Base-by-base conservation (phyloP, 2,888 invertebrate species). In the Hypsopygia costalis region DNA sequence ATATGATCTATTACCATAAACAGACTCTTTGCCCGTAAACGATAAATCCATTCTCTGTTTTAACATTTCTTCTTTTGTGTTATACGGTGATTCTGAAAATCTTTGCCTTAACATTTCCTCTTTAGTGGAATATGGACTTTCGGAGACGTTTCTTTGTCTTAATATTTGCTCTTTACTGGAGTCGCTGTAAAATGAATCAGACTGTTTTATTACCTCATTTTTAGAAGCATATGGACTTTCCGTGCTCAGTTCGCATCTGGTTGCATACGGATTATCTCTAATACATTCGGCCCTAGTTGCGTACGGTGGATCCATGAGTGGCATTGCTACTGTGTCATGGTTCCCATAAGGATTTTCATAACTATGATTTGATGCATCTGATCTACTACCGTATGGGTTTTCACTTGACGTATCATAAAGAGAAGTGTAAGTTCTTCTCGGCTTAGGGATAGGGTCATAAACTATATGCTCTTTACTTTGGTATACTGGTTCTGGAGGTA, bases 401-500 rank as follows among this genome's bases (percentile, higher is more conserved):
- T 87, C 88, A 47, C 70, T 77, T 22, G 86, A 83, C 35, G 87
- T 82, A 59, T 89, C 88, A 50, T 85, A 86, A 11, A 81, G 44
- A 39, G 88, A 85, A 44, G 88, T 81, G 47, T 89, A 89, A 12
- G 89, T 89, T 53, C 89, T 71, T 60, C 86, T 77, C 34, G 89
- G 89, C 62, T 89, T 89, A 63, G 89, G 89, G 49, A 89, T 87
- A 56, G 86, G 86, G 47, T 89, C 89, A 51, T 89, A 89, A 48
- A 88, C 69, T 56, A 87, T 61, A 56, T 83, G 85, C 34, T 87
- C 86, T 75, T 87, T 88, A 52, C 86, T 86, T 86, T 89, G 88
- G 83, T 88, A 88, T 55, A 81, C 54, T 40, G 88, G 88, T 71
- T 89, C 89, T 62, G 82, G 86, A 81, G 87, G 88, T 86, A 87